Evolutionary conservation across 2,888 invertebrate species (phyloP), one percentile per base, ranked within the genome.

Genomic region (Stenodema calcarata): DNA sequence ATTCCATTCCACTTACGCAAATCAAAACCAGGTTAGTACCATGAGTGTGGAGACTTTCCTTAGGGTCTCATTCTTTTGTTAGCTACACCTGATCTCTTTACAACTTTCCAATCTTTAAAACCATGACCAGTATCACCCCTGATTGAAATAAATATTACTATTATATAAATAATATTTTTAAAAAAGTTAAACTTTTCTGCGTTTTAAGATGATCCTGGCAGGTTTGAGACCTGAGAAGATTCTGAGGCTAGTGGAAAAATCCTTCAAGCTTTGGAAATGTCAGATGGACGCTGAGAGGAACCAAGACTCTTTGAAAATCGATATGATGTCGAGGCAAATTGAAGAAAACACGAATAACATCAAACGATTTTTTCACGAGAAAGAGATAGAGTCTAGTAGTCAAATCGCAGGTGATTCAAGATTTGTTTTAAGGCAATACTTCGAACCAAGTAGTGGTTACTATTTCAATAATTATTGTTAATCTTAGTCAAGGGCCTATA

Each of bases 201-300:
- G 11, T 4, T 76, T 87, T 14, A 30, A 88, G 88, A 85, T 88
- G 85, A 69, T 87, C 23, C 84, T 88, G n/a, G 86, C 69, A 44
- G 88, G 88, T 0, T 54, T 88, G 28, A n/a, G 86, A 14, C 87
- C 88, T 4, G 86, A 86, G 27, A 88, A 85, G 54, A 86, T 84
- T 35, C 47, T 87, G 16, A 23, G 28, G 7, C 41, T 87, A 4
- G 80, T 87, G 3, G 73, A 69, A 9, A 87, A 76, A 27, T 87
- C 88, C 16, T 42, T 88, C 18, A 88, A 87, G 75, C 47, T 88
- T 14, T 87, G 88, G 87, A 87, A 54, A 82, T 84, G 28, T 50
- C 88, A 88, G 69, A 18, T 76, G 16, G 86, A 85, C 16, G 75
- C 69, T 11, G 85, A 88, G 42, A 85, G 87, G 14, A n/a, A n/a